These are phyloP conservation scores for Apotomis turbidana DNA, from an alignment of 2,888 invertebrate species.

Conservation along the genomic window DNA sequence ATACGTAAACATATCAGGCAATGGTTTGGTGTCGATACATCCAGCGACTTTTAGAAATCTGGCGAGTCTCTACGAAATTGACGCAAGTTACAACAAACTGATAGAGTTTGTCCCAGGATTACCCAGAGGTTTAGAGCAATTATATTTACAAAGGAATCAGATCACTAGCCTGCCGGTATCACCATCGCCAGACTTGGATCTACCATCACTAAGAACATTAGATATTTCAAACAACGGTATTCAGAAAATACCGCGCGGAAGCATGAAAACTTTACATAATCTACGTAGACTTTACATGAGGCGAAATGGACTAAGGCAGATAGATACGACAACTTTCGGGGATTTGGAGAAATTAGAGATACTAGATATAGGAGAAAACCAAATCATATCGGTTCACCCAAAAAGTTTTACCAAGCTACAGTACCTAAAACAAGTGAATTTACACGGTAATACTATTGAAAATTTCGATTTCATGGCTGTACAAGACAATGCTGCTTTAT, in stretches of 20 bases:
- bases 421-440: conserved; percentile 87
- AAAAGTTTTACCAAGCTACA: conserved; percentile 86
- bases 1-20: conserved; percentile 91
- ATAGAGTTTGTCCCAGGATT: conserved; percentile 90
- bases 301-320: conserved; percentile 87
- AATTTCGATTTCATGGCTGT: conserved; percentile 87
- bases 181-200: conserved; percentile 87
- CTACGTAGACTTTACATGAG: conserved; percentile 88
- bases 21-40: conserved; percentile 88
- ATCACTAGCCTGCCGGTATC: conserved; percentile 86
- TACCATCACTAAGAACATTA: conserved; percentile 88
- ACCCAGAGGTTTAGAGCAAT: conserved; percentile 89
- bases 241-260: conserved; percentile 86
- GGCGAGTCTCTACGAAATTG: conserved; percentile 90
- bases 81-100: conserved; percentile 88
- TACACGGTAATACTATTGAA: conserved; percentile 90
- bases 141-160: conserved; percentile 88
- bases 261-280: conserved; percentile 86
- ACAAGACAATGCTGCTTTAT: conserved; percentile 85
- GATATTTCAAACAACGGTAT: conserved; percentile 91
- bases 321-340: conserved; percentile 88
- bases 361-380: conserved; percentile 90
- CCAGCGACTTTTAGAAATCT: conserved; percentile 90
- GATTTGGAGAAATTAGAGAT: conserved; percentile 88
- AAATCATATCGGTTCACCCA: conserved; percentile 86